Conservation (phyloP, 1,140 invertebrate genomes). For the Leguminivora glycinivorella region DNA sequence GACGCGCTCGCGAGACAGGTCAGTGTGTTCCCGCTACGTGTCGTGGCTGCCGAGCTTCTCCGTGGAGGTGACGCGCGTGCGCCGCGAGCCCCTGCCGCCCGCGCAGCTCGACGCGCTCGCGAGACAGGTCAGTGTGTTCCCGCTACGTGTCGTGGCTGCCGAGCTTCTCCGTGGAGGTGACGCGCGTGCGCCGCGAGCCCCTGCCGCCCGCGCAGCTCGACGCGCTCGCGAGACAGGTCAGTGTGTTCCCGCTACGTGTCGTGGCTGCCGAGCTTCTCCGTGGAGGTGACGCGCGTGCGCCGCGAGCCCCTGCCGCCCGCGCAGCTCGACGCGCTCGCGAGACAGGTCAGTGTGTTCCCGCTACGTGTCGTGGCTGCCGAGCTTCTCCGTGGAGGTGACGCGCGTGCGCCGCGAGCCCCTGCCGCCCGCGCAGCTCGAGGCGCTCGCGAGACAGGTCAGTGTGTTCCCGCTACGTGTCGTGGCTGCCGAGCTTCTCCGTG, state of each 20-base stretch:
- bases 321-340: conserved; percentile 89
- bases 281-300: conserved; percentile 89
- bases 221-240: too few species aligned
- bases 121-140: too few species aligned
- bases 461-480: conserved; percentile 93
- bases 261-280: conserved; percentile 93
- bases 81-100: too few species aligned
- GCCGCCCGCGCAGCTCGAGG: conserved; percentile 85
- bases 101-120: too few species aligned
- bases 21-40: too few species aligned
- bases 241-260: conserved; percentile 92
- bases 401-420: conserved; percentile 81
- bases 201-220: conserved; percentile 84
- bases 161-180: conserved; percentile 93
- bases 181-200: conserved; percentile 81
- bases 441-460: too few species aligned
- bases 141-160: conserved; percentile 94
- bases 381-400: conserved; percentile 93
- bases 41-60: too few species aligned
- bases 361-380: conserved; percentile 93
- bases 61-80: too few species aligned
- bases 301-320: conserved; percentile 80
- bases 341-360: too few species aligned
- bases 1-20: too few species aligned
- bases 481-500: conserved; percentile 93